Base-by-base conservation (phyloP, 2,888 invertebrate species). In the Chrysolina oricalcia region DNA sequence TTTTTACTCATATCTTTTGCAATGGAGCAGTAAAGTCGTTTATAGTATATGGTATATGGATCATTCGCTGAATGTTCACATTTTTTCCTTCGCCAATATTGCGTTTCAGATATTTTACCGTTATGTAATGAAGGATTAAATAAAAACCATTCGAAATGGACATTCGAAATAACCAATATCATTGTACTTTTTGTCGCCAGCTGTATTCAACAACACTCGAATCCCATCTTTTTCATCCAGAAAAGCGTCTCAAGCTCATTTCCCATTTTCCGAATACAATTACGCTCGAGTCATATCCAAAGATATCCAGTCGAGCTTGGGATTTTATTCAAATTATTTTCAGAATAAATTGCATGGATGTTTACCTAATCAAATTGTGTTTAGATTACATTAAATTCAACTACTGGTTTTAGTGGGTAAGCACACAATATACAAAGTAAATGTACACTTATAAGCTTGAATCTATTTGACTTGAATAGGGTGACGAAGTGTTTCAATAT, bases 321-420 rank as follows among this genome's bases (percentile, higher is more conserved):
- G 73, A 73, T 77, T 76, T 77, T 74, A 77, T 77, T 70, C 74
- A 71, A 76, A 80, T 80, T 78, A 80, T 79, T 80, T 80, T 78
- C 78, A 63, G 79, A 79, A 79, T 79, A 78, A 79, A 77, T 79
- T 80, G 80, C 80, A 82, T 78, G 79, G 80, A 73, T 83, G 82
- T 83, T 83, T 83, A 81, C 83, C 82, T 81, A 82, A 83, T 83
- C 83, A 82, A 82, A 82, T 82, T 80, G 69, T 82, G 83, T 83
- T 83, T 82, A 77, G 82, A 83, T 81, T 83, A 81, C 83, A 83
- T 83, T 83, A 83, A 83, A 82, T 82, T 83, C 81, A 83, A 82
- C 82, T 81, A 82, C 81, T 83, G 82, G 82, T 82, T 83, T 82
- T 82, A 82, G 80, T 78, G 79, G 80, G 74, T 78, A 79, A 79